These are phyloP conservation scores for Oryzias woworae DNA, from an alignment of 2,113 vertebrate genomes.

Conservation along the genomic window DNA sequence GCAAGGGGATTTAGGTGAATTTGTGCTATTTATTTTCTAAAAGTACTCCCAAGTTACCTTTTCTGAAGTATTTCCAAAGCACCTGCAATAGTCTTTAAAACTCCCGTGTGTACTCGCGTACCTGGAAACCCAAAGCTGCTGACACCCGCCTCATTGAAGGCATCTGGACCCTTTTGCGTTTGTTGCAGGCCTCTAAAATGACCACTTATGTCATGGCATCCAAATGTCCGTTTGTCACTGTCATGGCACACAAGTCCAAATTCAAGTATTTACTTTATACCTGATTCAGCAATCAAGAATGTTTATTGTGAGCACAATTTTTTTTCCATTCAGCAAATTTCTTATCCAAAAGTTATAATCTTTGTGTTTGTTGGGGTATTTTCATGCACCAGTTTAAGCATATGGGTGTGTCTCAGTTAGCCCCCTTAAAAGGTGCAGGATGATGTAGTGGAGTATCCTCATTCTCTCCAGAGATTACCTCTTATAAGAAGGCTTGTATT, in stretches of 20 bases:
- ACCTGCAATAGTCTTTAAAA: constrained; percentile 53
- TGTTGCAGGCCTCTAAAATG: constrained; percentile 53
- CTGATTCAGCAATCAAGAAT: too few species aligned
- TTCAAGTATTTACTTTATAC: too few species aligned
- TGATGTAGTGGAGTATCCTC: constrained; percentile 59
- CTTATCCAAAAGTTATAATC: too few species aligned
- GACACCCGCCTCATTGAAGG: constrained; percentile 52
- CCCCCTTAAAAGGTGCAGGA: constrained; percentile 80
- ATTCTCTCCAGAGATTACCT: constrained; percentile 73
- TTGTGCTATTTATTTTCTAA: neutral
- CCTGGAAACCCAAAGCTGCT: constrained; percentile 62
- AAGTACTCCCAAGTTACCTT: constrained; percentile 26
- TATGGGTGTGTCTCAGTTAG: constrained; percentile 29
- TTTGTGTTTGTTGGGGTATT: too few species aligned
- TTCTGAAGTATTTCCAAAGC: constrained; percentile 56
- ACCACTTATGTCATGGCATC: constrained; percentile 43
- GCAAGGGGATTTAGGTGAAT: too few species aligned
- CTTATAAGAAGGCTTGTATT: constrained; percentile 80
- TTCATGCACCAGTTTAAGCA: constrained; percentile 9
- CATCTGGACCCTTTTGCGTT: constrained; percentile 62
- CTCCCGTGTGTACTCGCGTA: constrained; percentile 48
- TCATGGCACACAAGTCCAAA: neutral
- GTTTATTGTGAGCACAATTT: too few species aligned
- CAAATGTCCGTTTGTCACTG: constrained; percentile 24
- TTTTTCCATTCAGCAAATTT: too few species aligned